Conservation (phyloP, 2,888 invertebrate genomes). For the Spisula subtruncata region DNA sequence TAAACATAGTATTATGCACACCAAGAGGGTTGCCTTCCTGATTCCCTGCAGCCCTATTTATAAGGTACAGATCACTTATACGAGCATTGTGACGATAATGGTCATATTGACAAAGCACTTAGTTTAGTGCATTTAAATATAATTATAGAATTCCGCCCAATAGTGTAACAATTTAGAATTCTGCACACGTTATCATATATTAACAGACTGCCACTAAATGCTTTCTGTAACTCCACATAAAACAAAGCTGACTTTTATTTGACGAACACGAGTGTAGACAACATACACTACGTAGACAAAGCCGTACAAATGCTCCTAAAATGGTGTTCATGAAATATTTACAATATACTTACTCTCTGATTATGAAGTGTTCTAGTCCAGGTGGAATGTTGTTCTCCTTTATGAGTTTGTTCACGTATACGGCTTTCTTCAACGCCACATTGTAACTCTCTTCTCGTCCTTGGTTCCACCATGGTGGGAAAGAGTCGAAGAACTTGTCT, state of each 20-base stretch:
- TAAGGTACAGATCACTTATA: neutral
- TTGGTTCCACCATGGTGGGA: constrained; percentile 84
- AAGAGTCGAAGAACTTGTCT: constrained; percentile 82
- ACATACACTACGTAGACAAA: too few relatives aligned
- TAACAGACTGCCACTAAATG: neutral
- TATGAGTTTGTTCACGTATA: constrained; percentile 73
- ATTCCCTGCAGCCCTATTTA: constrained; percentile 71
- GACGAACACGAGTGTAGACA: too few relatives aligned
- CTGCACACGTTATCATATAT: too few relatives aligned
- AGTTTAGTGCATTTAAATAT: neutral
- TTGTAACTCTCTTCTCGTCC: constrained; percentile 86
- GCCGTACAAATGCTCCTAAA: too few relatives aligned
- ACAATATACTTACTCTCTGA: constrained; percentile 79
- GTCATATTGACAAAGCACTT: neutral
- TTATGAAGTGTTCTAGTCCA: constrained; percentile 74
- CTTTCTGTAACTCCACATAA: too few relatives aligned
- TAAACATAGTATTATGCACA: constrained; percentile 97
- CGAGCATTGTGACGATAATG: neutral
- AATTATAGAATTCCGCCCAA: neutral
- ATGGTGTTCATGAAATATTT: too few relatives aligned
- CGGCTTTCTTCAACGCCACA: constrained; percentile 84
- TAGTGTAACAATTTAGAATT: neutral
- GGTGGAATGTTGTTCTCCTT: constrained; percentile 78
- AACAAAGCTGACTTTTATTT: too few relatives aligned
- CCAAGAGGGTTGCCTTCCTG: constrained; percentile 91